Evolutionary conservation across 2,797 vertebrate species (phyloP).

Genomic region (Erethizon dorsatum): DNA sequence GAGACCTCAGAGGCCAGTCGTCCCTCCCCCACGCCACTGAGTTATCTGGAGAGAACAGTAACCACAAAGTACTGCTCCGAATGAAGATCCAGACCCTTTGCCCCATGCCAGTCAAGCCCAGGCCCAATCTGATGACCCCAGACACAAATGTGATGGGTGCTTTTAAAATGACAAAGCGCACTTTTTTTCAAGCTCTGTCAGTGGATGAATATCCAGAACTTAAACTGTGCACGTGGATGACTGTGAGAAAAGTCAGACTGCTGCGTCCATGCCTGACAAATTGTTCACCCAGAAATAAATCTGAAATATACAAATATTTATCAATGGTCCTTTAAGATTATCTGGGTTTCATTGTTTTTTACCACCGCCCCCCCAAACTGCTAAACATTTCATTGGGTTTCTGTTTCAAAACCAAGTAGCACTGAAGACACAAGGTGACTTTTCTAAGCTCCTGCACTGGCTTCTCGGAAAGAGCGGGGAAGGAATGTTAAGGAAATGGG

Average conservation of each 20-base stretch:
- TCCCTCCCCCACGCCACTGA: background rate
- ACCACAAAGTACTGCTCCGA: background rate
- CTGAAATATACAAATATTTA: slow-evolving; percentile 9
- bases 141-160: background rate
- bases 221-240: background rate
- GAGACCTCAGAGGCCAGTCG: background rate
- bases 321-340: background rate
- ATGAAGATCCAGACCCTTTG: background rate
- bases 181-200: background rate
- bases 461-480: slow-evolving; percentile 37
- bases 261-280: background rate
- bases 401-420: slow-evolving; percentile 38
- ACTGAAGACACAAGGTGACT: background rate
- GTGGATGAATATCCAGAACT: background rate
- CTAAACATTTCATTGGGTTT: slow-evolving; percentile 40
- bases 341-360: background rate
- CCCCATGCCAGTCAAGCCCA: background rate
- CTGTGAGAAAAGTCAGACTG: background rate
- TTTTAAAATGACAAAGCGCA: background rate
- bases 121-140: background rate
- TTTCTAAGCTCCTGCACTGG: background rate
- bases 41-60: background rate
- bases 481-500: slow-evolving; percentile 47
- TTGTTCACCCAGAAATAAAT: slow-evolving; percentile 53
- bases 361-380: background rate